Evolutionary conservation across 1,140 invertebrate genomes (phyloP).

Genomic region (Augochlora pura): DNA sequence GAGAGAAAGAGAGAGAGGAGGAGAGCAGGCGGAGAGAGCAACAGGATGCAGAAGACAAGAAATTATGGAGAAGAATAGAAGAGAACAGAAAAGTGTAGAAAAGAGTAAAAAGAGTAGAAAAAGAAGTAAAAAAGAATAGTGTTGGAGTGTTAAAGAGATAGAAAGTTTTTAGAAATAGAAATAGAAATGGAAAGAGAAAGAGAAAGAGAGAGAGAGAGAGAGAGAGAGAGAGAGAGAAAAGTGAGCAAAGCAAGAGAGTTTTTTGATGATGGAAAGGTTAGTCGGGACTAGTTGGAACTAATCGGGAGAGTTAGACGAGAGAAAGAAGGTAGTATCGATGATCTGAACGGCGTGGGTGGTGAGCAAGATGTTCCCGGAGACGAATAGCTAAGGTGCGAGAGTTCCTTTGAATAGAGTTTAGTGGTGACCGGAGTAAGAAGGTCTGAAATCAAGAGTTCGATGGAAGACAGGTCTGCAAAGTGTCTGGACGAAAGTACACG

Average conservation of each 20-base stretch:
- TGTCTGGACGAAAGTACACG: conserved; percentile 39
- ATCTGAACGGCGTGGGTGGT: conserved; percentile 21
- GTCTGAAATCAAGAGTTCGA: not conserved
- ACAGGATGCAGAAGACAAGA: conserved; percentile 41
- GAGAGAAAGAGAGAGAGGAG: conserved; percentile 28
- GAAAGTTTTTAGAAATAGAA: too few species aligned
- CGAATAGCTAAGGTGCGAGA: not conserved
- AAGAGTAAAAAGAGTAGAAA: conserved; percentile 24
- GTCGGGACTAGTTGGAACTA: not conserved
- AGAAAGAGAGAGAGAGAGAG: not conserved
- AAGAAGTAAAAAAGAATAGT: not conserved
- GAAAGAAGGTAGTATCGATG: conserved; percentile 15
- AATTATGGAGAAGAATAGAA: conserved; percentile 11
- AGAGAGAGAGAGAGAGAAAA: not conserved
- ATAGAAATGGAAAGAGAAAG: not conserved
- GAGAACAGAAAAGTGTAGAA: conserved; percentile 11
- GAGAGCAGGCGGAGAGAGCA: conserved; percentile 53
- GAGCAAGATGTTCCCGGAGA: conserved; percentile 26
- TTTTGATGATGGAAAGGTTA: not conserved
- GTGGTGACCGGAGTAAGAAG: too few species aligned
- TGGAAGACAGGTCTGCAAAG: not conserved
- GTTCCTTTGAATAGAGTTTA: too few species aligned
- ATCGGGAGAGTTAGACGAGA: not conserved
- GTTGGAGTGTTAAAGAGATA: not conserved
- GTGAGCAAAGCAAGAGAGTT: conserved; percentile 21